phyloP scores from a whole-genome alignment of 1,140 invertebrate genomes.

The Ganaspis sp. region DNA sequence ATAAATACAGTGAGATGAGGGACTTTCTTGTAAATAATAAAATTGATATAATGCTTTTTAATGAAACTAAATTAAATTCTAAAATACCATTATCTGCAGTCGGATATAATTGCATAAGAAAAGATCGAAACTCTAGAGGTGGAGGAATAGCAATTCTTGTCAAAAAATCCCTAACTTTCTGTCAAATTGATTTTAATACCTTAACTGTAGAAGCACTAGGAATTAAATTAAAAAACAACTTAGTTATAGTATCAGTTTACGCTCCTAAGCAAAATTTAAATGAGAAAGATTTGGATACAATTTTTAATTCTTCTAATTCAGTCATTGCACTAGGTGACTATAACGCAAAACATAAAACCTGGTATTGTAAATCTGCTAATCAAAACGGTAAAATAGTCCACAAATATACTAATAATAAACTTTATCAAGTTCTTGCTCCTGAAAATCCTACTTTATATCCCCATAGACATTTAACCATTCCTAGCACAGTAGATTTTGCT shows the following conservation, averaged over 20 bases:
- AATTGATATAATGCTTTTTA: too few relatives aligned
- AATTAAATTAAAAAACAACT: background rate
- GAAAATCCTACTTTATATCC: background rate
- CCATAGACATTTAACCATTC: background rate
- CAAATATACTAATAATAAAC: background rate
- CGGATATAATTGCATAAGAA: too few relatives aligned
- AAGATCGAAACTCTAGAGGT: background rate
- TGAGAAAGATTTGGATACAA: background rate
- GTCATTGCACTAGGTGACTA: background rate
- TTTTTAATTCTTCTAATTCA: background rate
- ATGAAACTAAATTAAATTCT: too few relatives aligned
- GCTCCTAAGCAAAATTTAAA: background rate
- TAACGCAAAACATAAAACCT: background rate
- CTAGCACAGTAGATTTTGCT: background rate
- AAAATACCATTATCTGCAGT: too few relatives aligned
- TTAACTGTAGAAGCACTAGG: background rate
- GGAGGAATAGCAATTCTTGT: background rate
- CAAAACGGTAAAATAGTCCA: background rate
- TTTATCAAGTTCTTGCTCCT: background rate
- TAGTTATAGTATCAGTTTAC: background rate
- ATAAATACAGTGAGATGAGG: too few relatives aligned
- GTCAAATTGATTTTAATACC: background rate
- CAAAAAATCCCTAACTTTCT: background rate
- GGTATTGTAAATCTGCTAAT: background rate
- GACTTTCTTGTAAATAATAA: too few relatives aligned